phyloP scores from a whole-genome alignment of 2,888 invertebrate species.

The Linnaemya vulpina region DNA sequence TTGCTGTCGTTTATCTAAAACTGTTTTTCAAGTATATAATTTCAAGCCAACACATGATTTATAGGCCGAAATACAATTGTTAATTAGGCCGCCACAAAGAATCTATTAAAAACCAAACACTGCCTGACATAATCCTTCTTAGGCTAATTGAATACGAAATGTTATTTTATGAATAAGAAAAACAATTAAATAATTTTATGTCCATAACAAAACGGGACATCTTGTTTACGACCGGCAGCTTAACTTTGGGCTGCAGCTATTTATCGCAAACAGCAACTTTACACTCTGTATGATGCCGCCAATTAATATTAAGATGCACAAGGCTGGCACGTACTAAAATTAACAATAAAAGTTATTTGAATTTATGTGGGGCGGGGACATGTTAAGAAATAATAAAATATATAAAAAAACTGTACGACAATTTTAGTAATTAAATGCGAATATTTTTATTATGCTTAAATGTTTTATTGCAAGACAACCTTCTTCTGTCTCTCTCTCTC shows the following conservation, averaged over 20 bases:
- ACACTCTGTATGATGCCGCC: not conserved
- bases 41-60: too few species aligned
- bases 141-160: not conserved
- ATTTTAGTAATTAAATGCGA: constrained; percentile 41
- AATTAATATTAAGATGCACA: constrained; percentile 1
- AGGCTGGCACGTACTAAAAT: not conserved
- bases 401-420: not conserved
- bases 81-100: not conserved
- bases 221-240: constrained; percentile 13
- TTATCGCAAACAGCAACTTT: not conserved
- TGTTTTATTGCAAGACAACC: constrained; percentile 42
- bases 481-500: not conserved
- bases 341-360: constrained; percentile 5
- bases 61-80: not conserved
- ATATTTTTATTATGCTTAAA: constrained; percentile 41
- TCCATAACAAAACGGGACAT: not conserved
- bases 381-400: not conserved
- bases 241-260: not conserved
- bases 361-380: not conserved
- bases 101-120: not conserved
- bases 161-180: not conserved
- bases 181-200: not conserved
- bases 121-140: not conserved
- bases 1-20: too few species aligned
- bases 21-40: too few species aligned